phyloP scores from a whole-genome alignment of 2,888 invertebrate species.

The Macaria notata region DNA sequence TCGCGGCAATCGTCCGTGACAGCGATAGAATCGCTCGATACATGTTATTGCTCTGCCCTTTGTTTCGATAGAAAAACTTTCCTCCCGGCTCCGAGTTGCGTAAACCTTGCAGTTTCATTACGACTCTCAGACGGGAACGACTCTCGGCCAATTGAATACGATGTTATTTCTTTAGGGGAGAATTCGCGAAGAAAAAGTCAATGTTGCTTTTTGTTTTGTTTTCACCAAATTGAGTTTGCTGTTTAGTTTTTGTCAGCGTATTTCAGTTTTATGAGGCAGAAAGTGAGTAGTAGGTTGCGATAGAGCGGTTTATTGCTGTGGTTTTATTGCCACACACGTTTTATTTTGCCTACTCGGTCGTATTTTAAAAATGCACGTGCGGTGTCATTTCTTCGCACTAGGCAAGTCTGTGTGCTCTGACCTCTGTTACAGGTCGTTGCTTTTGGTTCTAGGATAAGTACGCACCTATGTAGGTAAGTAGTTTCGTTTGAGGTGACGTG shows the following conservation, averaged over 20 bases:
- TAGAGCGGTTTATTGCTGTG: conserved; percentile 9
- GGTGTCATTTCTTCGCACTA: conserved; percentile 3
- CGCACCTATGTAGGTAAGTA: conserved; percentile 1
- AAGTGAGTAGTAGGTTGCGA: conserved; percentile 6
- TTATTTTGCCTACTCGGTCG: conserved; percentile 4
- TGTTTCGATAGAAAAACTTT: conserved; percentile 31
- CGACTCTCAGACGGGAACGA: conserved; percentile 26
- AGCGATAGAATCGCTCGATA: conserved; percentile 20
- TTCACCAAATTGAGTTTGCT: conserved; percentile 19
- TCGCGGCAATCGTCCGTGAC: conserved; percentile 20
- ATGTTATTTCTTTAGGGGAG: conserved; percentile 28
- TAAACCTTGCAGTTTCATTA: conserved; percentile 26
- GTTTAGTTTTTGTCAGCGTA: conserved; percentile 16
- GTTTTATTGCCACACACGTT: conserved; percentile 4
- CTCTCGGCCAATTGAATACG: conserved; percentile 29
- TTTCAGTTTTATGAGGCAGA: conserved; percentile 17
- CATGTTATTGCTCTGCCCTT: conserved; percentile 20
- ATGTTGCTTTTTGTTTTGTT: conserved; percentile 24
- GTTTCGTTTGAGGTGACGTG: conserved; percentile 2
- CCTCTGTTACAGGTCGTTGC: conserved; percentile 11
- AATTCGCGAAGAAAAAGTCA: conserved; percentile 17
- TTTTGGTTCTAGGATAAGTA: conserved; percentile 5
- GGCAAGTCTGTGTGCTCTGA: conserved; percentile 10
- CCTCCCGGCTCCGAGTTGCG: conserved; percentile 17
- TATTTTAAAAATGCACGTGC: conserved; percentile 13